Conservation (phyloP, 37 sponge, comb jelly and placozoan genomes). For the Halisarca cf. caerulea region DNA sequence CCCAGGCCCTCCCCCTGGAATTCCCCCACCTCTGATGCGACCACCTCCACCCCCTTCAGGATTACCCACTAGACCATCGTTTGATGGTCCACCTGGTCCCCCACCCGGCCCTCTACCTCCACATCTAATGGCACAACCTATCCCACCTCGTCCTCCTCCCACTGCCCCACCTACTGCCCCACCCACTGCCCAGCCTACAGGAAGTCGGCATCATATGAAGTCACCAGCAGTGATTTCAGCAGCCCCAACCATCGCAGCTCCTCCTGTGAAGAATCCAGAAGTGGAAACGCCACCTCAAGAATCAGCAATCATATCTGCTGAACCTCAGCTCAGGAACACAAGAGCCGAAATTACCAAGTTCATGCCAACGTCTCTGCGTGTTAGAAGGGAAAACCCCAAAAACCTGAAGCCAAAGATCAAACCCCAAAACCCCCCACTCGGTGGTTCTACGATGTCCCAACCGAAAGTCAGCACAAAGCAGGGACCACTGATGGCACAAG, state of each 20-base stretch:
- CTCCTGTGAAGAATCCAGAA: background rate
- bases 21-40: background rate
- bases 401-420: conserved; percentile 26
- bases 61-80: conserved; percentile 13
- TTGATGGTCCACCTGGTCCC: conserved; percentile 13
- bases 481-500: conserved; percentile 40
- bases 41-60: conserved; percentile 20
- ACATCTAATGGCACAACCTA: background rate
- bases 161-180: background rate
- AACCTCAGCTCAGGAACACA: conserved; percentile 86
- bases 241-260: conserved; percentile 1
- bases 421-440: background rate
- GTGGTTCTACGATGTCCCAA: background rate
- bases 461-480: background rate
- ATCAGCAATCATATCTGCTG: conserved; percentile 77
- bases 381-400: conserved; percentile 83
- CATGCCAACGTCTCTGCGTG: conserved; percentile 83
- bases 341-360: conserved; percentile 95
- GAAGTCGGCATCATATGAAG: background rate
- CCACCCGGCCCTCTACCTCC: conserved; percentile 61
- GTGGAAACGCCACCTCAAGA: background rate
- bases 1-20: conserved; percentile 31
- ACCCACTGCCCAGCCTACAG: background rate
- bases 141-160: conserved; percentile 38
- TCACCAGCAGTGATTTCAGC: conserved; percentile 23